A percentile compares a stretch with the other conserved stretches of the same genome.
These are phyloP conservation scores for Phaethon lepturus DNA, from an alignment of 2,113 vertebrate genomes.

Conservation along the genomic window DNA sequence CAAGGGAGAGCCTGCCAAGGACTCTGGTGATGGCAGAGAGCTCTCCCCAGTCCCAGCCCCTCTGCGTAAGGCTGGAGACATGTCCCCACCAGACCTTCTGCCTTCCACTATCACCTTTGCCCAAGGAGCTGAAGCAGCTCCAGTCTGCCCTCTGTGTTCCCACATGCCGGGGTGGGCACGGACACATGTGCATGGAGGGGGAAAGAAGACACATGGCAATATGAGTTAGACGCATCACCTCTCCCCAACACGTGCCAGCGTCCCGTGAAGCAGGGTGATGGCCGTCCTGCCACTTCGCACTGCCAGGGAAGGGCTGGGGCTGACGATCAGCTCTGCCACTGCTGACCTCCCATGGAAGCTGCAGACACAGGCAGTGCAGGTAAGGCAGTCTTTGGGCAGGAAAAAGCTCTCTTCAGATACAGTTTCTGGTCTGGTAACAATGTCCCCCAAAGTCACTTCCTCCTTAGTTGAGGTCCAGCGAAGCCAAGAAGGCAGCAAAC, in stretches of 20 bases:
- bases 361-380: neutral
- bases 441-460: neutral
- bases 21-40: neutral
- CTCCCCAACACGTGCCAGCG: rapidly evolving
- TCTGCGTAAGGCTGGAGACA: neutral
- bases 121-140: neutral
- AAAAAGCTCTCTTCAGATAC: rapidly evolving
- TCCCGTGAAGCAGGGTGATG: neutral
- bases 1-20: neutral
- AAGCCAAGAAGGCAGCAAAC: neutral
- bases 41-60: neutral
- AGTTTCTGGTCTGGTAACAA: neutral
- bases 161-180: rapidly evolving
- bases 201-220: rapidly evolving
- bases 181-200: rapidly evolving
- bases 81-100: neutral
- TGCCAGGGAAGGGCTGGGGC: neutral
- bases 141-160: rapidly evolving
- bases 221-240: neutral
- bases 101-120: too few relatives aligned
- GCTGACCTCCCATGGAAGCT: rapidly evolving
- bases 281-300: neutral
- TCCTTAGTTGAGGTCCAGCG: neutral
- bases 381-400: rapidly evolving
- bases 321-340: neutral